Conservation (phyloP, 2,888 invertebrate species). For the Lathronympha strigana region DNA sequence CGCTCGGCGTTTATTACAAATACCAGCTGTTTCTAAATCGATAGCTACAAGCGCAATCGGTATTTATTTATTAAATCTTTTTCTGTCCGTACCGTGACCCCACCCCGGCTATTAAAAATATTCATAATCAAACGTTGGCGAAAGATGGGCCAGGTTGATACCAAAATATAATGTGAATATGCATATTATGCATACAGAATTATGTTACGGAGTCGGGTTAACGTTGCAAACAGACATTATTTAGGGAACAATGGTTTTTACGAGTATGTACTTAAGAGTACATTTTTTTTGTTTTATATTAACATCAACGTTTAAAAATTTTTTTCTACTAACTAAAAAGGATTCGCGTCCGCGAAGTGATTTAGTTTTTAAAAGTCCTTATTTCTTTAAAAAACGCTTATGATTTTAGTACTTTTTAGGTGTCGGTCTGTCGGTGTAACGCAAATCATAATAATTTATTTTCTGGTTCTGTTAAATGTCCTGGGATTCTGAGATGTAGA, state of each 20-base stretch:
- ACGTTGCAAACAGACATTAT: constrained; percentile 36
- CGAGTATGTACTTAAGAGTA: constrained; percentile 25
- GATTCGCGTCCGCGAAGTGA: background rate
- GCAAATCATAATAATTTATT: too few relatives aligned
- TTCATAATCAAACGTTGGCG: constrained; percentile 52
- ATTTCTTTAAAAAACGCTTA: too few relatives aligned
- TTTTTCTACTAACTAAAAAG: constrained; percentile 16
- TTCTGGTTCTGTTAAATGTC: too few relatives aligned
- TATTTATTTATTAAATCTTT: constrained; percentile 45
- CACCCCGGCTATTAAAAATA: constrained; percentile 55
- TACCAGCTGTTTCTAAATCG: constrained; percentile 42
- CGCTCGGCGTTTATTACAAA: constrained; percentile 26
- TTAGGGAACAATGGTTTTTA: constrained; percentile 39
- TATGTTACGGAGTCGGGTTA: constrained; percentile 31
- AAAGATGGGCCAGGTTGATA: constrained; percentile 40
- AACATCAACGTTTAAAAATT: constrained; percentile 7
- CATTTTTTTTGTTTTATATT: constrained; percentile 29
- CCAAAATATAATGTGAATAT: constrained; percentile 41
- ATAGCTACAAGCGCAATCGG: constrained; percentile 47
- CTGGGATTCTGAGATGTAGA: too few relatives aligned
- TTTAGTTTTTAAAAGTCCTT: background rate
- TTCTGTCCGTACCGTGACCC: constrained; percentile 47
- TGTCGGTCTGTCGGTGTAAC: too few relatives aligned
- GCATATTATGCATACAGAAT: constrained; percentile 41
- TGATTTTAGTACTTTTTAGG: too few relatives aligned